These are phyloP conservation scores for Villa cingulata DNA, from an alignment of 2,888 invertebrate species.

Conservation along the genomic window DNA sequence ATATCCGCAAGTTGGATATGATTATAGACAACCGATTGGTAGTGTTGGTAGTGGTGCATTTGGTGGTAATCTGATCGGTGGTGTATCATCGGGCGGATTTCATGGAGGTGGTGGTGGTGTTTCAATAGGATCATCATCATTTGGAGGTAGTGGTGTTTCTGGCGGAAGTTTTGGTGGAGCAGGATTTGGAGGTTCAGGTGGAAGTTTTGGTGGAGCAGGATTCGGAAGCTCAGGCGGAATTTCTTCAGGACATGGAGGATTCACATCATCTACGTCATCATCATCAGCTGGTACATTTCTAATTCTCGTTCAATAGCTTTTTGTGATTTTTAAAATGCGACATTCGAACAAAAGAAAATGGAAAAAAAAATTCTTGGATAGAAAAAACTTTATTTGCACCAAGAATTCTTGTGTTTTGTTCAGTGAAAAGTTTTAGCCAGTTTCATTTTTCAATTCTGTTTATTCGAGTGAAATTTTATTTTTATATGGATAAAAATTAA, in stretches of 20 bases:
- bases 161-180: neutral
- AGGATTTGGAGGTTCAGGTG: neutral
- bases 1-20: slow-evolving; percentile 33
- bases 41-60: slow-evolving; percentile 27
- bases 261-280: neutral
- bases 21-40: slow-evolving; percentile 17
- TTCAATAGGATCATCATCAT: slow-evolving; percentile 7
- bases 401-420: neutral
- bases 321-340: neutral
- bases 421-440: no score
- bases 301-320: neutral
- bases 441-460: no score
- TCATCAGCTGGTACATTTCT: neutral
- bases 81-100: neutral
- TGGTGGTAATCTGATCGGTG: slow-evolving; percentile 4
- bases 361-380: neutral
- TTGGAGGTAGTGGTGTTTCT: neutral
- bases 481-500: no score
- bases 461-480: no score
- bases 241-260: neutral
- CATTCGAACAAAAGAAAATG: no score
- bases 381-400: neutral
- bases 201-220: neutral
- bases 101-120: slow-evolving; percentile 10
- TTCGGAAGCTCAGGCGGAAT: neutral